Conservation (phyloP, 2,113 vertebrate genomes). For the Eonycteris spelaea region DNA sequence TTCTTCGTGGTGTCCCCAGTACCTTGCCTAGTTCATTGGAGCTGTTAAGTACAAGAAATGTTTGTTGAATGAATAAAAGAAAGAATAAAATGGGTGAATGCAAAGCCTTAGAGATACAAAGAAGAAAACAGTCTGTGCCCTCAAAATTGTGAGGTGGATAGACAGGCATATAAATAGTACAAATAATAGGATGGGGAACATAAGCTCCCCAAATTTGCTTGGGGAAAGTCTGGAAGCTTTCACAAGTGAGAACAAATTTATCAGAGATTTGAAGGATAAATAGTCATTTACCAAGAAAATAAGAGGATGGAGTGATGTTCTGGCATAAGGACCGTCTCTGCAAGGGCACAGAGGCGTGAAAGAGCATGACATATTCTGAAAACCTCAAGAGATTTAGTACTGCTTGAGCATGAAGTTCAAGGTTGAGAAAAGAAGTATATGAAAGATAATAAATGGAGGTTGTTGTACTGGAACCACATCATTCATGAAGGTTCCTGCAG, state of each 20-base stretch:
- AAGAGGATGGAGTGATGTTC: neutral
- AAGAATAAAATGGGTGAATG: neutral
- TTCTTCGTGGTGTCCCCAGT: neutral
- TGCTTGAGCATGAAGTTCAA: neutral
- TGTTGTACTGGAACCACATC: neutral
- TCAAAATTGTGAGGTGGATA: neutral
- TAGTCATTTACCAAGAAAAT: neutral
- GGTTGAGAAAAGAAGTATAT: neutral
- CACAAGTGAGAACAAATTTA: slow-evolving; percentile 29
- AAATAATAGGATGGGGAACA: neutral
- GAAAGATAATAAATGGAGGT: neutral
- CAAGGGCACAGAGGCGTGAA: neutral
- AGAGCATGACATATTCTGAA: neutral
- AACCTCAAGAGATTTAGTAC: neutral
- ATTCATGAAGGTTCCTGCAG: neutral
- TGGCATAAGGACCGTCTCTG: neutral
- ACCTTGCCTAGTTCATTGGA: neutral
- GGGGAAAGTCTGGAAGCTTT: neutral
- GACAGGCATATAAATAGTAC: neutral
- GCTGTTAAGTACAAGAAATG: neutral
- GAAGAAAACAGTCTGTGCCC: neutral
- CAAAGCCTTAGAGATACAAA: neutral
- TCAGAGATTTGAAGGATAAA: slow-evolving; percentile 14
- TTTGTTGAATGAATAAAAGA: neutral
- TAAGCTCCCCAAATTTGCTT: neutral